Percentiles rank a stretch among this genome's conserved stretches.
These are phyloP conservation scores for Tetheella fluctuosa DNA, from an alignment of 2,888 invertebrate genomes.

Conservation along the genomic window DNA sequence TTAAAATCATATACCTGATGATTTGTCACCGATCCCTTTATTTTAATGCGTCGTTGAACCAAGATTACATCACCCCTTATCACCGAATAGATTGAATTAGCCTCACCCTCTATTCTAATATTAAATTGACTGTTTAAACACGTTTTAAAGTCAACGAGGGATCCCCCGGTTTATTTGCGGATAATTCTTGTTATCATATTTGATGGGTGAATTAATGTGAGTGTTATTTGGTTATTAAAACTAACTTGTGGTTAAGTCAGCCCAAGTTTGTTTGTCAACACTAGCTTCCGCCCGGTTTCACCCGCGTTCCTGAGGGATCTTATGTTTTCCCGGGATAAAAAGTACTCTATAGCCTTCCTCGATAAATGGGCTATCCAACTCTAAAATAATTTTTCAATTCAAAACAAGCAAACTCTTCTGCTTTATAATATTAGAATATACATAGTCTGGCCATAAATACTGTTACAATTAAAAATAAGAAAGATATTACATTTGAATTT, in stretches of 20 bases:
- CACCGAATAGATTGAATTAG: slow-evolving; percentile 45
- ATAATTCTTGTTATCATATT: neutral
- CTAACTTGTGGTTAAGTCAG: neutral
- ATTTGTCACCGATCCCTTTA: slow-evolving; percentile 15
- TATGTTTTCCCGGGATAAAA: too few species aligned
- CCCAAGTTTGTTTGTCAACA: too few species aligned
- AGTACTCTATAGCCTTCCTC: too few species aligned
- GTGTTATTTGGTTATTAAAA: neutral
- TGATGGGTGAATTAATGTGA: neutral
- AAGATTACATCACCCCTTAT: slow-evolving; percentile 10
- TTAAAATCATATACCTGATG: neutral
- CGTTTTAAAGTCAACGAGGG: slow-evolving; percentile 42
- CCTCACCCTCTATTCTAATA: slow-evolving; percentile 38
- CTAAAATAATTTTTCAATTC: too few species aligned
- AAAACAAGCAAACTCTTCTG: too few species aligned
- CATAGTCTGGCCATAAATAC: too few species aligned
- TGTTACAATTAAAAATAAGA: too few species aligned
- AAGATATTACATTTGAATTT: too few species aligned
- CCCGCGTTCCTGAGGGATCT: too few species aligned
- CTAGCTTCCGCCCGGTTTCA: too few species aligned
- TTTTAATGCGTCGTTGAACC: neutral
- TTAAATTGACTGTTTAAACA: slow-evolving; percentile 42
- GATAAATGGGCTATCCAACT: too few species aligned
- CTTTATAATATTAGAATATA: too few species aligned
- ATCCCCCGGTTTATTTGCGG: slow-evolving; percentile 10